Base-by-base conservation (phyloP, 1,140 invertebrate genomes). In the Rhagoletis pomonella region DNA sequence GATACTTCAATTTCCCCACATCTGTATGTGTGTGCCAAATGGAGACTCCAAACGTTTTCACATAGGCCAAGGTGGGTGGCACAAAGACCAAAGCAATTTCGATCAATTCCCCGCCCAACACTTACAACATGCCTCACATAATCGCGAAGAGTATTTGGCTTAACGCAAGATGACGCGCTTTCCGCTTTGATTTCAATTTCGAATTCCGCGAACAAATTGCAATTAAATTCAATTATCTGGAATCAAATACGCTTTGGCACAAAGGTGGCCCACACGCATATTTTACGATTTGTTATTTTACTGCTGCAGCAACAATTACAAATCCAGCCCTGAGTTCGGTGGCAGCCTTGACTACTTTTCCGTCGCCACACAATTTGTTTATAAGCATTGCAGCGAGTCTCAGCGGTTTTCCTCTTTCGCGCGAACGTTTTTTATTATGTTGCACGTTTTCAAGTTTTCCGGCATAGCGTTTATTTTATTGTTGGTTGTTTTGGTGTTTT, bases 201-300 rank as follows among this genome's bases (percentile, higher is more conserved):
- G 73, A 81, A 81, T 81, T 81, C 73, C 55, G 73, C 47, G 73
- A 81, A 81, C 73, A 42, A 81, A 81, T 81, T 81, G 47, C 73
- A 81, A 81, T 81, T 55, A 81, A 81, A 81, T 81, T 81, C 44
- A 81, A 81, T 81, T 81, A 81, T 81, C 47, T 55, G 73, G 73
- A 81, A 81, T 81, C 73, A 81, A 81, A 81, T 81, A 55, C 47
- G 73, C 73, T 81, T 81, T 29, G 73, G 73, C 47, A 81, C 73
- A 81, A 81, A 55, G 73, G 73, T 55, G 73, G 73, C 47, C 73
- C 73, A 81, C 73, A 81, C 73, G 73, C 73, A 81, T 47, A 44
- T 81, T 81, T 81, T 81, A 81, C 73, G 73, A 81, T 81, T 81
- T 81, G 73, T 81, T 81, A 81, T 81, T 81, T 81, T 81, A 81